phyloP scores from a whole-genome alignment of 2,888 invertebrate species.

The Terebella lapidaria region DNA sequence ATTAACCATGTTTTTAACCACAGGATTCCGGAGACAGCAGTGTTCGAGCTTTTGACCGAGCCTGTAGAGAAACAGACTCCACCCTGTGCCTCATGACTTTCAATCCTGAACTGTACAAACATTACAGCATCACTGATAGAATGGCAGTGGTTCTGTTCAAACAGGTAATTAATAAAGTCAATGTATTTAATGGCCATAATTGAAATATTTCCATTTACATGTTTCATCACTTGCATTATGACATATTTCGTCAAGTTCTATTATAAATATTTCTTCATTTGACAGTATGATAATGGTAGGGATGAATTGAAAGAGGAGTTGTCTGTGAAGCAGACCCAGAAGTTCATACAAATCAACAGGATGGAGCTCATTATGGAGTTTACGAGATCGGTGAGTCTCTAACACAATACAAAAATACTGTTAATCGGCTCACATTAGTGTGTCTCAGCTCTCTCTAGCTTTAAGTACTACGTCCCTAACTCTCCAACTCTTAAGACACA shows the following conservation, averaged over 20 bases:
- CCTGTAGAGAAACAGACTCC: too few relatives aligned
- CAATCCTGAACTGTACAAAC: not conserved
- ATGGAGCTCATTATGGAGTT: slow-evolving; percentile 82
- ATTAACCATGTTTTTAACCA: too few relatives aligned
- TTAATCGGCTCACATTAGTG: too few relatives aligned
- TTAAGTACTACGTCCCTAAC: too few relatives aligned
- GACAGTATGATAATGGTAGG: slow-evolving; percentile 52
- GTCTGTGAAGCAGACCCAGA: slow-evolving; percentile 64
- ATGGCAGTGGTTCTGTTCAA: not conserved
- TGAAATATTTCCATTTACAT: too few relatives aligned
- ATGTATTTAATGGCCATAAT: not conserved
- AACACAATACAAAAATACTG: not conserved
- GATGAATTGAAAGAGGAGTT: slow-evolving; percentile 52
- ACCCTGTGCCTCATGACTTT: not conserved
- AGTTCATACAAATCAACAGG: slow-evolving; percentile 77
- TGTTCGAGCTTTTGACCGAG: too few relatives aligned
- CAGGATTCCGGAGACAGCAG: too few relatives aligned
- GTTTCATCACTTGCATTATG: too few relatives aligned
- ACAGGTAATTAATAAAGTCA: not conserved
- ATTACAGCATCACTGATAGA: not conserved
- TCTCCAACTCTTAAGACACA: too few relatives aligned
- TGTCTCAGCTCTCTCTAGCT: too few relatives aligned
- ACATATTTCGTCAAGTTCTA: too few relatives aligned
- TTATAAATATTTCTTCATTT: not conserved
- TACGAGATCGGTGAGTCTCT: not conserved